Percentiles rank a stretch among this genome's conserved stretches.
Conservation (phyloP, 2,797 vertebrate species). For the Sphenopsis melanotis region DNA sequence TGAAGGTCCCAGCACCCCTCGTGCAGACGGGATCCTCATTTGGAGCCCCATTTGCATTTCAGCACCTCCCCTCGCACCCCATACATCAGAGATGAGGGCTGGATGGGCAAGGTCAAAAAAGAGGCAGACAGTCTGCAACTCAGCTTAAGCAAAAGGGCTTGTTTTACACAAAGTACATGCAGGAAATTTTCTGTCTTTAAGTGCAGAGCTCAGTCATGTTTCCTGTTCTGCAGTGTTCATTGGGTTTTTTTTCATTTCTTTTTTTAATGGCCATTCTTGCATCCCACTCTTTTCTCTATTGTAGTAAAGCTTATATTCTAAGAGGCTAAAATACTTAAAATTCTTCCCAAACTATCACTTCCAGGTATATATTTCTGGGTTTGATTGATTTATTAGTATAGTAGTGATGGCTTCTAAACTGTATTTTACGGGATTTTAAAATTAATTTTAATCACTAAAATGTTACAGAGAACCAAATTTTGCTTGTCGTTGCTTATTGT, state of each 20-base stretch:
- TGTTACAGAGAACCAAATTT: not conserved
- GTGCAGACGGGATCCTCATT: not conserved
- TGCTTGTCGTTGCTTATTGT: not conserved
- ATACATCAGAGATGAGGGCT: not conserved
- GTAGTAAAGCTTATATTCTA: not conserved
- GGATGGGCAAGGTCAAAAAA: constrained; percentile 1
- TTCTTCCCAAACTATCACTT: not conserved
- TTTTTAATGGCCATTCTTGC: not conserved
- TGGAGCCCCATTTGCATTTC: not conserved
- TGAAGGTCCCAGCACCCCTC: not conserved
- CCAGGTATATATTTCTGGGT: not conserved
- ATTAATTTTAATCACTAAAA: not conserved
- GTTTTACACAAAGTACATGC: not conserved
- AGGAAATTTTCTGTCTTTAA: not conserved
- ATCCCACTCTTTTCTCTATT: not conserved
- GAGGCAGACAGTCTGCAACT: not conserved
- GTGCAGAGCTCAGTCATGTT: not conserved
- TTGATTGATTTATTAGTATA: not conserved
- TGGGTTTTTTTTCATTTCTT: not conserved
- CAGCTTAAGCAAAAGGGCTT: not conserved
- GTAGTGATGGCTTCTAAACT: not conserved
- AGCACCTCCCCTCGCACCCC: not conserved
- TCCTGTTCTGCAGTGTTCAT: not conserved
- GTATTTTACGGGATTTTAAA: not conserved
- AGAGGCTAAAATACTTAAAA: not conserved